Conservation (phyloP, 2,888 invertebrate genomes). For the Rhimphoctona megacephalus region DNA sequence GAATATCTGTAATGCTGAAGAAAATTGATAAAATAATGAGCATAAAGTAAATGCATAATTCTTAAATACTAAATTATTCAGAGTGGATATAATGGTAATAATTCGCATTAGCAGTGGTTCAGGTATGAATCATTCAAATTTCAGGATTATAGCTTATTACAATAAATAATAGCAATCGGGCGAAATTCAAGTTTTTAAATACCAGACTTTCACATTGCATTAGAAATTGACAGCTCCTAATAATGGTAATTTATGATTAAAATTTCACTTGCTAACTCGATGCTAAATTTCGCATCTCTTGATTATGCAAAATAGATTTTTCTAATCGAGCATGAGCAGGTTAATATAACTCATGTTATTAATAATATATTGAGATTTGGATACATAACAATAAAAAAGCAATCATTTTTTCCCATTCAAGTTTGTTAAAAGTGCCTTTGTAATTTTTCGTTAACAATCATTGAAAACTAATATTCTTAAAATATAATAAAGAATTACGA, state of each 20-base stretch:
- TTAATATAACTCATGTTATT: not conserved
- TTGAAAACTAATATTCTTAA: not conserved
- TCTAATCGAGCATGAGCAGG: not conserved
- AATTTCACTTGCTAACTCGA: constrained; percentile 1
- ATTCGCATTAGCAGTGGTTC: not conserved
- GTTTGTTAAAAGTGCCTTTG: not conserved
- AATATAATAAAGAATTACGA: not conserved
- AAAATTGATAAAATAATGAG: not conserved
- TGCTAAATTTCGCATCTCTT: not conserved
- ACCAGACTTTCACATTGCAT: constrained; percentile 13
- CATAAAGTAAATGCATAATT: not conserved
- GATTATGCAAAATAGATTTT: constrained; percentile 7
- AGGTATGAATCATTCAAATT: not conserved
- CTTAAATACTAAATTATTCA: not conserved
- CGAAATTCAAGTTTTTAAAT: not conserved
- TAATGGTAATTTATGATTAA: not conserved
- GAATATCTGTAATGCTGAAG: not conserved
- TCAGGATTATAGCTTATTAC: not conserved
- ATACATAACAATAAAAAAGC: not conserved
- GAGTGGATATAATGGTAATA: not conserved
- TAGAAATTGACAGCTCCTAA: not conserved
- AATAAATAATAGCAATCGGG: not conserved
- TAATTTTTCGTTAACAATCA: not conserved
- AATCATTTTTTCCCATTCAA: not conserved
- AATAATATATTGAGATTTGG: not conserved